Evolutionary conservation across 2,888 invertebrate species (phyloP), one percentile per base, ranked within the genome.

Genomic region (Norana najaformis): DNA sequence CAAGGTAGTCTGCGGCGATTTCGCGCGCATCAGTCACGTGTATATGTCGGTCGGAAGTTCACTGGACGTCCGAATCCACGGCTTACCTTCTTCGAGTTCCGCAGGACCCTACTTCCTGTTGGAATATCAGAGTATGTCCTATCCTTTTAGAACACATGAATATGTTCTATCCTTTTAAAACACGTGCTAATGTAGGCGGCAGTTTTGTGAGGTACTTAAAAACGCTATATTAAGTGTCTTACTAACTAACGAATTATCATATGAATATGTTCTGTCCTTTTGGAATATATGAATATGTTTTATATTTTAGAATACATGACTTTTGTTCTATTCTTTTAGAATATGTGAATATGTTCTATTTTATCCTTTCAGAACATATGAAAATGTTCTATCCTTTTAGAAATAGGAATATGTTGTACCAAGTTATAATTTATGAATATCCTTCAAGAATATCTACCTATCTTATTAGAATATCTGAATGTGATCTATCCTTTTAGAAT

Each of bases 31-130:
- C 37, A 47, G 69, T 47, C 89, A 89, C 69, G 89, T 89, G 47
- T 89, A 89, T 69, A 89, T 35, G 34, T 89, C 89, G 13, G 69
- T 89, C 6, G 89, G 89, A 47, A 89, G 69, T 35, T 36, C 53
- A 35, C 13, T 89, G 89, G 89, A 89, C 47, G 41, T 89, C 69
- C 16, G 89, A 18, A 69, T 89, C n/a, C 89, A 89, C n/a, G 47
- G 53, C n/a, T 47, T 89, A 34, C 89, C 89, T 4, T 69, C 53
- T 5, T 35, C 89, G 37, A 47, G 35, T 35, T 35, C 37, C 41
- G 69, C 35, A 35, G 89, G 53, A 16, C 47, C 89, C 14, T 53
- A 89, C 37, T 89, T 89, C 37, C 89, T 89, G 6, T 36, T 89
- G 23, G 89, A 89, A 82, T 89, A 89, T 89, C 47, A 89, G n/a